Percentiles rank a stretch among this genome's conserved stretches.
Conservation (phyloP, 2,888 invertebrate genomes). For the Octodonta nipae region DNA sequence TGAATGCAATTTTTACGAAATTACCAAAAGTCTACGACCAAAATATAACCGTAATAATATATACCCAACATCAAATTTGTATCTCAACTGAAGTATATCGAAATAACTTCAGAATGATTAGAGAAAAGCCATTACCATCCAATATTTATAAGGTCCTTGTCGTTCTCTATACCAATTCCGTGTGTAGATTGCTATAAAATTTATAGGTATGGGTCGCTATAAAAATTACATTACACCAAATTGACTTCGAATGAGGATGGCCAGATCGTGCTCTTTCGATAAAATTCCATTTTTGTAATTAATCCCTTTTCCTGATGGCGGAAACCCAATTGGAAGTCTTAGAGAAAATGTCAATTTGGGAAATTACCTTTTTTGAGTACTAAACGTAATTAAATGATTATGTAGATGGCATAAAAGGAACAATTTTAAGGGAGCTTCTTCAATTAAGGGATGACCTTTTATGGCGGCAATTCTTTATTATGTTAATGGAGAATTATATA, state of each 20-base stretch:
- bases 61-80: conserved; percentile 1
- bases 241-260: conserved; percentile 27
- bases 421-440: too few species aligned
- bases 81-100: conserved; percentile 9
- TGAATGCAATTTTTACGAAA: too few species aligned
- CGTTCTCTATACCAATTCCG: conserved; percentile 26
- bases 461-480: too few species aligned
- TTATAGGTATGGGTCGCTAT: conserved; percentile 30
- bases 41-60: too few species aligned
- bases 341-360: too few species aligned
- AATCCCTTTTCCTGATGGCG: conserved; percentile 7
- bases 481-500: too few species aligned
- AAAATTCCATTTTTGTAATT: conserved; percentile 12
- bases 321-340: too few species aligned
- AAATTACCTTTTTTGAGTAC: too few species aligned
- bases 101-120: conserved; percentile 22
- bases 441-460: too few species aligned
- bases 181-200: conserved; percentile 32
- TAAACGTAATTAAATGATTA: too few species aligned
- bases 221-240: conserved; percentile 34
- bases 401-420: too few species aligned
- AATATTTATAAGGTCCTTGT: conserved; percentile 30
- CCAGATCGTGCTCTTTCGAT: conserved; percentile 12
- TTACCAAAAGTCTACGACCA: too few species aligned
- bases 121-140: conserved; percentile 21